Conservation (phyloP, 2,888 invertebrate genomes). For the Calliopum simillimum region DNA sequence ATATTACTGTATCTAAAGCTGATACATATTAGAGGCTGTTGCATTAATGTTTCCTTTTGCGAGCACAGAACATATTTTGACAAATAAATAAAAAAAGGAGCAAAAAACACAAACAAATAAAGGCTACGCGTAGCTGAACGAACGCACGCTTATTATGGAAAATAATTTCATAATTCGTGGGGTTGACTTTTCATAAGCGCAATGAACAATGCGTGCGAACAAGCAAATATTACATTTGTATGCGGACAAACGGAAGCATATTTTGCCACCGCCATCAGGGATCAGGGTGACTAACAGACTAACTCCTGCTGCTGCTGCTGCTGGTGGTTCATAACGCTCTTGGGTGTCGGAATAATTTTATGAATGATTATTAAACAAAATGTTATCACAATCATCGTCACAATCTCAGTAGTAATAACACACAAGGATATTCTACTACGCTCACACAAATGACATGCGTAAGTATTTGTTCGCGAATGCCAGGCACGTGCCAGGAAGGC, state of each 20-base stretch:
- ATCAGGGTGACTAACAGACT: constrained; percentile 13
- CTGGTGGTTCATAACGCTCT: constrained; percentile 22
- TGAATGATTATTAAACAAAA: constrained; percentile 53
- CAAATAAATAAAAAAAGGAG: constrained; percentile 29
- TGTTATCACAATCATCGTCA: constrained; percentile 19
- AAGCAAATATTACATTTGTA: constrained; percentile 45
- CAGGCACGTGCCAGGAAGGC: constrained; percentile 62
- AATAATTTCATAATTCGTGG: constrained; percentile 68
- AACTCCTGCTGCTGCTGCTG: too few relatives aligned
- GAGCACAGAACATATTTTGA: constrained; percentile 35
- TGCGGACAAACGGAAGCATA: constrained; percentile 30
- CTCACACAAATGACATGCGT: constrained; percentile 38
- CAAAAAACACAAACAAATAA: constrained; percentile 36
- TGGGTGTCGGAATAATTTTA: constrained; percentile 61
- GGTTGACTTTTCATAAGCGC: constrained; percentile 49
- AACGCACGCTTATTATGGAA: constrained; percentile 61
- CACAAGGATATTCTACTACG: constrained; percentile 7
- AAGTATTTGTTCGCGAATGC: constrained; percentile 40
- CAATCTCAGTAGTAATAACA: neutral
- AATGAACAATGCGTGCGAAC: constrained; percentile 51
- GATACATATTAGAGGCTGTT: neutral
- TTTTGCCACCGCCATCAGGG: constrained; percentile 19
- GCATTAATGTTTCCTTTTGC: constrained; percentile 16
- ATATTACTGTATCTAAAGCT: constrained; percentile 13
- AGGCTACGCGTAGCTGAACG: constrained; percentile 35